These are phyloP conservation scores for Oikopleura dioica DNA, from an alignment of 23 tunicate genomes.

Conservation along the genomic window DNA sequence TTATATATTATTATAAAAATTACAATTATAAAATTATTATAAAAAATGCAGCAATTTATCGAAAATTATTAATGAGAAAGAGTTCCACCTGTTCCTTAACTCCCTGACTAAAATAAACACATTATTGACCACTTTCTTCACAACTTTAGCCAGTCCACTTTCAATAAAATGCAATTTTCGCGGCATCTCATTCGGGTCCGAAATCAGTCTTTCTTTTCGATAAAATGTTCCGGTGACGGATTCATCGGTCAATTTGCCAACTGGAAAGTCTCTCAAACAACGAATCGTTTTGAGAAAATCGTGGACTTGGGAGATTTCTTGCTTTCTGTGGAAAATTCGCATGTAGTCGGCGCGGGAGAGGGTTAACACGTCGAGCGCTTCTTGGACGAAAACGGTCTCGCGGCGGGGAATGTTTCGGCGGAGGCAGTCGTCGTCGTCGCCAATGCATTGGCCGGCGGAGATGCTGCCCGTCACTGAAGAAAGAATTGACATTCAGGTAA, in stretches of 20 bases:
- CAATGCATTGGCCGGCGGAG: conserved; percentile 1
- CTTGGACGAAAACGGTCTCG: neutral
- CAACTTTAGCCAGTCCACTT: neutral
- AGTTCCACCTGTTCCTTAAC: neutral
- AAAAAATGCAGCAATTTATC: too few species aligned
- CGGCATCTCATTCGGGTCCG: neutral
- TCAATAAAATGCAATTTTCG: neutral
- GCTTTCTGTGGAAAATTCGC: neutral
- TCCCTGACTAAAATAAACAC: neutral
- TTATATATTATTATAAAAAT: too few species aligned
- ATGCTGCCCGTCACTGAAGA: neutral
- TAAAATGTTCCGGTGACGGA: neutral
- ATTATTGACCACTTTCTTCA: neutral
- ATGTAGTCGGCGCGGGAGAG: neutral
- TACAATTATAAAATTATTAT: too few species aligned
- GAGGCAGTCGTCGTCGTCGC: neutral
- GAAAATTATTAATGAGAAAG: too few species aligned
- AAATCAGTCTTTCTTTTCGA: neutral
- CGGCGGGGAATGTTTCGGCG: neutral
- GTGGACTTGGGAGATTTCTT: neutral
- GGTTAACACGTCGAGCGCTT: neutral
- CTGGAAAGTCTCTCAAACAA: neutral
- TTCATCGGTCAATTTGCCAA: neutral
- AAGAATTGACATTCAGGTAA: too few species aligned
- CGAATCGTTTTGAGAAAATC: neutral